Conservation (phyloP, 2,113 vertebrate species). For the Carollia perspicillata region DNA sequence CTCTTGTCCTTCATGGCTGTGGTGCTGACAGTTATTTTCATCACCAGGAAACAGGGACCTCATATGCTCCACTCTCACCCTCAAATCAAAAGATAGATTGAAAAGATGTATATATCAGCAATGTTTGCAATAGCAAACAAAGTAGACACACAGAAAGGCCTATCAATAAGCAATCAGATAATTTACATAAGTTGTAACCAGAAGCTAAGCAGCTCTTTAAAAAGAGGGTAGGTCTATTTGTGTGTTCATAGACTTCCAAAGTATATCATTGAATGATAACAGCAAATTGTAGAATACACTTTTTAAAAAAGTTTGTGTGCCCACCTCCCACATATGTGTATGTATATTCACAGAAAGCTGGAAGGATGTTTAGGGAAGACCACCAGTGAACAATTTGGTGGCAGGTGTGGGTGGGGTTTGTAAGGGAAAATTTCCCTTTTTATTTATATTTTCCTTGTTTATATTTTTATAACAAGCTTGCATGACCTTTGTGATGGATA, state of each 20-base stretch:
- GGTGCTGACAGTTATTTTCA: not conserved
- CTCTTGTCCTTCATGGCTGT: not conserved
- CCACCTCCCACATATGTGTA: not conserved
- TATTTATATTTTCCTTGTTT: conserved; percentile 11
- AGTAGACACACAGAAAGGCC: not conserved
- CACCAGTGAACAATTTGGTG: not conserved
- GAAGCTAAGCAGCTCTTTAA: not conserved
- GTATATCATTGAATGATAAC: not conserved
- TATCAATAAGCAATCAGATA: not conserved
- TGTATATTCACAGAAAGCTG: not conserved
- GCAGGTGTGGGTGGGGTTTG: not conserved
- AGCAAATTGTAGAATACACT: not conserved
- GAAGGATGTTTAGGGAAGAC: not conserved
- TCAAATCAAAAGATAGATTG: not conserved
- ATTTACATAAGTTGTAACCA: not conserved
- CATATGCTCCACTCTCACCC: not conserved
- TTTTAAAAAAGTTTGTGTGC: not conserved
- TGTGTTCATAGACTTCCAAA: not conserved
- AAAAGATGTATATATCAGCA: not conserved
- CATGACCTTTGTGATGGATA: not conserved
- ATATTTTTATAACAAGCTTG: not conserved
- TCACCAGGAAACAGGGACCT: not conserved
- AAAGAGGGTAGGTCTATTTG: not conserved
- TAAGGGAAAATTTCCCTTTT: not conserved
- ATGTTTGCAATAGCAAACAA: not conserved